These are phyloP conservation scores for Eupithecia insigniata DNA, from an alignment of 2,888 invertebrate species.

Conservation along the genomic window DNA sequence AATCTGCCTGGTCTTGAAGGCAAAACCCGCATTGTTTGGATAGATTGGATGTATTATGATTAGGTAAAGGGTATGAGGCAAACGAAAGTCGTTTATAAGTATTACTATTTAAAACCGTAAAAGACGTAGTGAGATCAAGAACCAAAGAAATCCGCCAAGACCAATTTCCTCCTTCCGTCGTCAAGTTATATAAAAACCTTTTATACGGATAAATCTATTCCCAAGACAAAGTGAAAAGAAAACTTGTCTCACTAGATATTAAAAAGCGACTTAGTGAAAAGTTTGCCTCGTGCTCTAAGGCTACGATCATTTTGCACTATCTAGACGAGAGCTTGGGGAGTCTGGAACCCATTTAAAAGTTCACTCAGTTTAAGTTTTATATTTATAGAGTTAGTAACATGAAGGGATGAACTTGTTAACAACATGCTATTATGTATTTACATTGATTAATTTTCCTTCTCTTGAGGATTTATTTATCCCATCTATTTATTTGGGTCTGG, in stretches of 20 bases:
- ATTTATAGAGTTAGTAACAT: slow-evolving; percentile 3
- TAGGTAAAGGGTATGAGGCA: not conserved
- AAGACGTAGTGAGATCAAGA: not conserved
- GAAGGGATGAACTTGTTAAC: not conserved
- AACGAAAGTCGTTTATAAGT: too few species aligned
- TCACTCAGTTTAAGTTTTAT: not conserved
- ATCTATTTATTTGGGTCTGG: not conserved
- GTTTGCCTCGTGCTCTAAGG: slow-evolving; percentile 1
- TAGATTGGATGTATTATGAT: not conserved
- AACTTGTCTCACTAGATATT: slow-evolving; percentile 11
- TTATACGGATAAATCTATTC: not conserved
- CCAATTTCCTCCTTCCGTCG: not conserved
- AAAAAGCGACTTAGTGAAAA: slow-evolving; percentile 13
- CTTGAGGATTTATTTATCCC: not conserved
- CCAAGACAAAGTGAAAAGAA: slow-evolving; percentile 4
- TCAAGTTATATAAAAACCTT: not conserved
- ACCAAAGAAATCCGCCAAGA: not conserved
- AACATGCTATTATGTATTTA: not conserved
- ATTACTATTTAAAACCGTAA: not conserved
- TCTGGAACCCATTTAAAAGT: not conserved
- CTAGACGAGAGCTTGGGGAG: not conserved
- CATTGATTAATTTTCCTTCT: not conserved
- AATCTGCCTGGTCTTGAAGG: too few species aligned
- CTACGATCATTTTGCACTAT: slow-evolving; percentile 10
- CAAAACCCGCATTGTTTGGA: too few species aligned